A percentile compares a stretch with the other conserved stretches of the same genome.
Evolutionary conservation across 2,888 invertebrate genomes (phyloP).

Genomic region (Athetis lepigone): DNA sequence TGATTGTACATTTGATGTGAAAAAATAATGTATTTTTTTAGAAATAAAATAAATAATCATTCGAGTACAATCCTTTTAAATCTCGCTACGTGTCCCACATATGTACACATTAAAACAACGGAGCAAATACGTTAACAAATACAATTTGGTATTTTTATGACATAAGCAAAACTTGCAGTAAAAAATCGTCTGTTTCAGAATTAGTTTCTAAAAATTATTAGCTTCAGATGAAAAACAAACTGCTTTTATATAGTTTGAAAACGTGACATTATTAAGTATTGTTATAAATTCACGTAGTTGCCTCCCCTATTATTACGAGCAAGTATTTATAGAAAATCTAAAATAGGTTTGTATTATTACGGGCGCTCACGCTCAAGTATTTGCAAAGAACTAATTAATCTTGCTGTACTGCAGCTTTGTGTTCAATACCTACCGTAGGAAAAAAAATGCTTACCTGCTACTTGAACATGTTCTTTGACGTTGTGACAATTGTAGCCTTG

Average conservation of each 20-base stretch:
- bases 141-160: no score
- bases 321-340: conserved; percentile 34
- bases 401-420: neutral
- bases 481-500: conserved; percentile 10
- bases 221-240: neutral
- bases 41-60: no score
- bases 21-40: no score
- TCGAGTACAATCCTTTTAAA: no score
- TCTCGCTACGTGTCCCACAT: no score
- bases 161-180: no score
- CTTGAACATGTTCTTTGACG: conserved; percentile 8
- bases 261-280: neutral
- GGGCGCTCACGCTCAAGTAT: conserved; percentile 22
- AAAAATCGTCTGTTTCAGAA: neutral
- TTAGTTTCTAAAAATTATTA: conserved; percentile 1
- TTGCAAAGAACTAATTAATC: conserved; percentile 23
- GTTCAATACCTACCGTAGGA: neutral
- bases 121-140: no score
- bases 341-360: conserved; percentile 29
- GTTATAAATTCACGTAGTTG: neutral
- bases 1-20: no score
- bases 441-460: neutral
- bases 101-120: no score
- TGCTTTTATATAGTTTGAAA: conserved; percentile 2
- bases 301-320: neutral